phyloP scores from a whole-genome alignment of 2,113 vertebrate genomes.

The Acrocephalus kingi region DNA sequence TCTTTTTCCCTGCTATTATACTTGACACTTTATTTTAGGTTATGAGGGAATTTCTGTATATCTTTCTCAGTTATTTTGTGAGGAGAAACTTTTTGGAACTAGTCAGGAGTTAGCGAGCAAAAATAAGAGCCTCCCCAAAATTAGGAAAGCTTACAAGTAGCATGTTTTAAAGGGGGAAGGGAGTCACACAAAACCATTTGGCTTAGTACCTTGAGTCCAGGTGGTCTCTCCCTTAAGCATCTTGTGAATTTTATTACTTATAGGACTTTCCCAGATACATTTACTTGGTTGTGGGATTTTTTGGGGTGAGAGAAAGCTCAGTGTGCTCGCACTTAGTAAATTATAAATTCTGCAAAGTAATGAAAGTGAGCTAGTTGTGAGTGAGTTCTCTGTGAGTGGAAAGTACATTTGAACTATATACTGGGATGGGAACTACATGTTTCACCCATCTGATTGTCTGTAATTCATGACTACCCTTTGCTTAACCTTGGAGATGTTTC shows the following conservation, averaged over 20 bases:
- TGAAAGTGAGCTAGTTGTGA: neutral
- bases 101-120: neutral
- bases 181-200: neutral
- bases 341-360: neutral
- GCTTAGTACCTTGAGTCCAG: neutral
- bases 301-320: neutral
- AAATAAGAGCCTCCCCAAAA: neutral
- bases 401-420: neutral
- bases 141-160: neutral
- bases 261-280: neutral
- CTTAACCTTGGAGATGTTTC: neutral
- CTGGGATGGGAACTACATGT: neutral
- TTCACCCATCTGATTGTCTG: neutral
- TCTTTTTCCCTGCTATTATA: accelerated
- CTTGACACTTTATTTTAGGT: neutral
- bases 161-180: neutral
- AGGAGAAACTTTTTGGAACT: neutral
- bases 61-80: neutral
- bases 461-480: neutral
- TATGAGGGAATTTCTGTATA: neutral
- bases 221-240: neutral
- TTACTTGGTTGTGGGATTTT: neutral
- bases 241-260: neutral
- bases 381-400: neutral
- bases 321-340: neutral